Base-by-base conservation (phyloP, 2,113 vertebrate genomes). In the Salvelinus fontinalis region DNA sequence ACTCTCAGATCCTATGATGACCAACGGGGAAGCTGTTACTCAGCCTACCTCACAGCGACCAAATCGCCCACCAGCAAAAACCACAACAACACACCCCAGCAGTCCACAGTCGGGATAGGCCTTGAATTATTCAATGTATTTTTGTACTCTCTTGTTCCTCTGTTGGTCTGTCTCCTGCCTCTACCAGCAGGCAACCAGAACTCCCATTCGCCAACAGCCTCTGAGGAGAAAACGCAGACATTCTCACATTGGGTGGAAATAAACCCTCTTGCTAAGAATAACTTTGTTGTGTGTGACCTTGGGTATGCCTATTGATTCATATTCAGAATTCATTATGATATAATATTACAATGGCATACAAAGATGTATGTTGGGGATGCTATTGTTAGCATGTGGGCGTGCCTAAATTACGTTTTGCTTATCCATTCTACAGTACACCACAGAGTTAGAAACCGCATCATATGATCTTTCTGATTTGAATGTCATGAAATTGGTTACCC, bases 61-160 rank as follows among this genome's bases (percentile, higher is more conserved):
- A 44, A 44, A 11, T 5, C 66, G 14, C 5, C 12, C 5, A 13
- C 9, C 66, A 39, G 14, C 29, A 5, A 29, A 16, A n/a, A 2
- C 22, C 2, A 75, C 1, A 57, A 54, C 20, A n/a, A 44, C 22
- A 4, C 39, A 71, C 20, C 67, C 84, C 34, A 18, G 14, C 27
- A 31, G 60, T 74, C 78, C 76, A 60, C 71, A 27, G 69, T 69
- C 18, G 1, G 26, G 70, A 77, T 51, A 60, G 54, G 0, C 54
- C 31, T 66, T 92, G 83, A 90, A 93, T 92, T 86, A 93, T 93
- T 93, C 80, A 91, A 22, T 29, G 49, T 77, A 85, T 77, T 64
- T 57, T 59, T 29, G 60, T 75, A 59, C 16, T 83, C 54, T 34
- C 65, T 92, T 83, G 69, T 13, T 51, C 69, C 13, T 49, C 70